Percentiles rank a stretch among this genome's conserved stretches.
phyloP scores from a whole-genome alignment of 2,113 vertebrate genomes.

The Oreocharis arfaki region DNA sequence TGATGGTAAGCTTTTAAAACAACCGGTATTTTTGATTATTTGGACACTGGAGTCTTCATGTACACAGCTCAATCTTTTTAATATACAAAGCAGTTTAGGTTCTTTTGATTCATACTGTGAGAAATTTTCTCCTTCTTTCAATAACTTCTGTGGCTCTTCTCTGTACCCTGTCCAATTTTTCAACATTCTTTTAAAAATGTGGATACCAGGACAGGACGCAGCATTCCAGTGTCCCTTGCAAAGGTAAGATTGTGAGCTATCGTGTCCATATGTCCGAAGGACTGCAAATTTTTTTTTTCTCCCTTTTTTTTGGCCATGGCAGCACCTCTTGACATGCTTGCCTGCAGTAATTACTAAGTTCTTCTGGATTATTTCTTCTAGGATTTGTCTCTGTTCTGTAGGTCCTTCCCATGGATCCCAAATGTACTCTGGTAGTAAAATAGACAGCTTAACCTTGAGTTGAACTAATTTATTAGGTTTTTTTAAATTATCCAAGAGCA shows the following conservation, averaged over 20 bases:
- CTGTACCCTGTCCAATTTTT: background rate
- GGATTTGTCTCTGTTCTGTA: background rate
- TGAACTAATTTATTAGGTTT: background rate
- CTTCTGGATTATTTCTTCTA: background rate
- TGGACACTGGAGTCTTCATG: background rate
- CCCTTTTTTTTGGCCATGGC: background rate
- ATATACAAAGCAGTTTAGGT: background rate
- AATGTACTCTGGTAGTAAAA: background rate
- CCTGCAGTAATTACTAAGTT: background rate
- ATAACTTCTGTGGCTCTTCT: conserved; percentile 8
- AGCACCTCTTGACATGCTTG: background rate
- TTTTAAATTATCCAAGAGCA: background rate
- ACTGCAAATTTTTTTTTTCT: background rate
- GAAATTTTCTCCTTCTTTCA: background rate
- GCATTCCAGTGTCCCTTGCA: background rate
- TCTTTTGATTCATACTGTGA: background rate
- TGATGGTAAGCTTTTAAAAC: background rate
- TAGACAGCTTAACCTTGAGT: background rate
- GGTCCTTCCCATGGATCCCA: background rate
- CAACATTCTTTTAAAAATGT: background rate
- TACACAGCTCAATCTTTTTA: background rate
- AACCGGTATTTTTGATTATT: background rate
- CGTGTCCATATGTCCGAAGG: background rate
- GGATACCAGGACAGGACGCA: background rate
- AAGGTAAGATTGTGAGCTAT: background rate